phyloP scores from a whole-genome alignment of 1,140 invertebrate genomes.

The Trachelipus rathkii region DNA sequence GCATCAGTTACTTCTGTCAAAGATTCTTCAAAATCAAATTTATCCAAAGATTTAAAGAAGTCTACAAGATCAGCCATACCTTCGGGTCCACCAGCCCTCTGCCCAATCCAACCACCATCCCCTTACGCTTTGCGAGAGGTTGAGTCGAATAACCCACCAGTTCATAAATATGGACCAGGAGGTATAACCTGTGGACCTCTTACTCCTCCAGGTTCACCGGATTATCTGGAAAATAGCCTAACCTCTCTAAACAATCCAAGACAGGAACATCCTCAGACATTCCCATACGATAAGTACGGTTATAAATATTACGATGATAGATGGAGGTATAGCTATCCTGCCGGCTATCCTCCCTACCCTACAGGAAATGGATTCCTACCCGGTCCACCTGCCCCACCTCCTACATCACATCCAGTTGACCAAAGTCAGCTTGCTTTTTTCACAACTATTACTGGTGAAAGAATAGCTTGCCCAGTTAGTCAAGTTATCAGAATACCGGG shows the following conservation, averaged over 20 bases:
- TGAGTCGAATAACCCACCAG: background rate
- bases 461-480: conserved; percentile 36
- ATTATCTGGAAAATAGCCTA: background rate
- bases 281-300: conserved; percentile 22
- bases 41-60: conserved; percentile 27
- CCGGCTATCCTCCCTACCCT: too few relatives aligned
- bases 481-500: conserved; percentile 29
- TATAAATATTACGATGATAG: conserved; percentile 26
- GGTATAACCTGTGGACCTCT: background rate
- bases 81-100: conserved; percentile 10
- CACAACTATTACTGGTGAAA: conserved; percentile 39
- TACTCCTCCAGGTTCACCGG: background rate
- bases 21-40: conserved; percentile 48
- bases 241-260: background rate
- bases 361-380: background rate
- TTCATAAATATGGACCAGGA: background rate
- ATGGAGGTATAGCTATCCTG: background rate
- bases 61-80: background rate
- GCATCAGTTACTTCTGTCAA: conserved; percentile 48
- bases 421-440: conserved; percentile 28
- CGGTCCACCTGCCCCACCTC: background rate
- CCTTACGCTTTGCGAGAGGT: background rate
- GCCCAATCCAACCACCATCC: too few relatives aligned
- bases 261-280: conserved; percentile 5
- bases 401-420: background rate